Evolutionary conservation across 2,888 invertebrate genomes (phyloP), one percentile per base, ranked within the genome.

Genomic region (Electrophaes corylata): DNA sequence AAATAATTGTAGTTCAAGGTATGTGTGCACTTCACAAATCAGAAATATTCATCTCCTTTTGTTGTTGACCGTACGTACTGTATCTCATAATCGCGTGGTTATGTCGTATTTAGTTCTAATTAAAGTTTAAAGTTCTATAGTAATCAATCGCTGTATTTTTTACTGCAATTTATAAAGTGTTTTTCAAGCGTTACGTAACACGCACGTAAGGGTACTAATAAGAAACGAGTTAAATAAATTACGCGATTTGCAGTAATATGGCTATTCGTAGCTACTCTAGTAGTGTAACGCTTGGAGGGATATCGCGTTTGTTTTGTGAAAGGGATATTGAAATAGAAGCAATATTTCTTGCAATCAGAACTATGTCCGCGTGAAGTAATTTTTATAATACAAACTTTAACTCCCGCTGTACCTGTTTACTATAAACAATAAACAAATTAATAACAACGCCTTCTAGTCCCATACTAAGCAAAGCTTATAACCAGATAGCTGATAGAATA

Each of bases 211-310:
- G 48, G 50, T 18, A 52, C 51, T 67, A 71, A 73, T 73, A 75
- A 72, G 63, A 61, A 67, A 64, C 63, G 53, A 73, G 76, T 73
- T 66, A 66, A 61, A 54, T 56, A 40, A 59, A 58, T 64, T 61
- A 69, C 57, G 40, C 48, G 49, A 65, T 68, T 69, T 57, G 58
- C 64, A 52, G 58, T 64, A 55, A 62, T 66, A 69, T 66, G 66
- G 62, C 58, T 54, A 59, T 61, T 69, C 68, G 70, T 69, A n/a
- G 57, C 49, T 57, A 14, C n/a, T n/a, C n/a, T n/a, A 19, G 40
- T 66, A 50, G 62, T 70, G 66, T 60, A 54, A 43, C 52, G 71
- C 69, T 71, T 60, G 53, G 31, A 60, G 69, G 67, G 47, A 44
- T 53, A 6, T 46, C n/a, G 29, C 12, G 12, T 29, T n/a, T 31